Evolutionary conservation across 1,140 invertebrate species (phyloP).

Genomic region (Aleiodes sp.): DNA sequence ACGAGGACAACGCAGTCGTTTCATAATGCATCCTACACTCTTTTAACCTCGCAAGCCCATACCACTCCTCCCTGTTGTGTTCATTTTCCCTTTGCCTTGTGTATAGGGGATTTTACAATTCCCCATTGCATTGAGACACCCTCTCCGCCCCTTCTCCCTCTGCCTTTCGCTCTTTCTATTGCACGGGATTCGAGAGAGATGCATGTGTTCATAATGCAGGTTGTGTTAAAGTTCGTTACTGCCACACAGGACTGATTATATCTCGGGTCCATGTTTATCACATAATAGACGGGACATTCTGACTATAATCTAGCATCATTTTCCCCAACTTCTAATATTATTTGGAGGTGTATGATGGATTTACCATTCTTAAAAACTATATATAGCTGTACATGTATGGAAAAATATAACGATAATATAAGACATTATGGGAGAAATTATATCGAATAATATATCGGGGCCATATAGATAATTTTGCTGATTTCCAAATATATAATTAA

Average conservation of each 20-base stretch:
- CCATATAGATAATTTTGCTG: too few relatives aligned
- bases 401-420: too few relatives aligned
- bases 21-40: neutral
- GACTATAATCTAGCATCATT: constrained; percentile 34
- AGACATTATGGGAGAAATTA: too few relatives aligned
- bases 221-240: constrained; percentile 10
- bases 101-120: neutral
- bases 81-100: constrained; percentile 2
- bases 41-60: neutral
- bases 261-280: constrained; percentile 43
- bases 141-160: constrained; percentile 14
- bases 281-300: constrained; percentile 45
- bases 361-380: too few relatives aligned
- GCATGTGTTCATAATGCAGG: neutral
- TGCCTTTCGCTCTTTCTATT: constrained; percentile 16
- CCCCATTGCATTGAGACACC: constrained; percentile 26
- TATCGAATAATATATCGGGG: too few relatives aligned
- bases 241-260: neutral
- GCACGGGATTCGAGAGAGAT: neutral
- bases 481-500: too few relatives aligned
- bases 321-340: constrained; percentile 10
- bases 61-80: neutral
- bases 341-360: too few relatives aligned
- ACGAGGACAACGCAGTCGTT: neutral
- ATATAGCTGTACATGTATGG: too few relatives aligned